phyloP scores from a whole-genome alignment of 2,888 invertebrate genomes.

The Troides helena region DNA sequence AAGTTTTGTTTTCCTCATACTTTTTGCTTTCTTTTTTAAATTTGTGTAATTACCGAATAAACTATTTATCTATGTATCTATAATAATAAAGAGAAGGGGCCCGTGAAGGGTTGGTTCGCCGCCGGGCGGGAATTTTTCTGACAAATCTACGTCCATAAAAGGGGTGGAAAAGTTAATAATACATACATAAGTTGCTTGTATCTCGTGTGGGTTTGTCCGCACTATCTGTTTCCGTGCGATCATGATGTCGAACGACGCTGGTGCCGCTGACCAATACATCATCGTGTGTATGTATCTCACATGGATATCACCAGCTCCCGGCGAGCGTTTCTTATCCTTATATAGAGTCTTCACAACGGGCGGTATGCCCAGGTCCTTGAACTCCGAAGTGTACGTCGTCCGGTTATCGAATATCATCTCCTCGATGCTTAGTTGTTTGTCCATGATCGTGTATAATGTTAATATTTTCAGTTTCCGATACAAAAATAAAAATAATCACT shows the following conservation, averaged over 20 bases:
- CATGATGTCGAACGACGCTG: slow-evolving; percentile 40
- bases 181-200: slow-evolving; percentile 42
- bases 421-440: slow-evolving; percentile 26
- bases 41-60: too few relatives aligned
- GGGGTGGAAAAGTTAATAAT: neutral
- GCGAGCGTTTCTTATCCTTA: slow-evolving; percentile 32
- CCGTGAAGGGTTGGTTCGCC: too few relatives aligned
- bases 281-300: slow-evolving; percentile 45
- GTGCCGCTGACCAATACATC: slow-evolving; percentile 38
- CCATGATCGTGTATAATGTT: slow-evolving; percentile 2
- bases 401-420: slow-evolving; percentile 43
- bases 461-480: neutral
- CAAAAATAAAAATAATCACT: slow-evolving; percentile 4
- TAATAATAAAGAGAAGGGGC: too few relatives aligned
- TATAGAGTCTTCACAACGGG: slow-evolving; percentile 35
- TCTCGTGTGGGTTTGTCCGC: slow-evolving; percentile 38
- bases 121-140: too few relatives aligned
- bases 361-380: slow-evolving; percentile 32
- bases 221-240: slow-evolving; percentile 42
- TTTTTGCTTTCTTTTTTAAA: too few relatives aligned
- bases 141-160: too few relatives aligned
- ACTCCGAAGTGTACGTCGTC: slow-evolving; percentile 41
- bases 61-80: too few relatives aligned
- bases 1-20: too few relatives aligned
- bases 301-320: slow-evolving; percentile 32